phyloP scores from a whole-genome alignment of 2,888 invertebrate species.

The Strigamia transsilvanica region DNA sequence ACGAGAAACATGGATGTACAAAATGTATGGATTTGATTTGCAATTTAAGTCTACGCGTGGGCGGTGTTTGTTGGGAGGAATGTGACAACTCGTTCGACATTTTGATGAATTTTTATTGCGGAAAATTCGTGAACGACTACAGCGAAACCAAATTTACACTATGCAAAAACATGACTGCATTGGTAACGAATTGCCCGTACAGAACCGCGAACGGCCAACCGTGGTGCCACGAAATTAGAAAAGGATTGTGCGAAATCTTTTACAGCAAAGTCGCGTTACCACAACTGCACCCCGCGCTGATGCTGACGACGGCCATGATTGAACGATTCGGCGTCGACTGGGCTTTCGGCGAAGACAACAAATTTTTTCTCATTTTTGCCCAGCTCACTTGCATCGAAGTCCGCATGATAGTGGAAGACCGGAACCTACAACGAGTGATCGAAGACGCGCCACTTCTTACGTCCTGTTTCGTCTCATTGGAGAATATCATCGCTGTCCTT shows the following conservation, averaged over 20 bases:
- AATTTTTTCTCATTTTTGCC: conserved; percentile 76
- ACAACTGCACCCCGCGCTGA: conserved; percentile 88
- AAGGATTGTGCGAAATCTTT: conserved; percentile 82
- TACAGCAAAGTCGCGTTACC: conserved; percentile 85
- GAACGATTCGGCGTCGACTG: conserved; percentile 85
- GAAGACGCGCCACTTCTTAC: conserved; percentile 59
- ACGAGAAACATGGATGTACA: conserved; percentile 88
- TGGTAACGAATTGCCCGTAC: conserved; percentile 67
- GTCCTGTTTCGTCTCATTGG: conserved; percentile 62
- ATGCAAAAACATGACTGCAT: conserved; percentile 78
- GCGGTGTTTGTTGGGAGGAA: conserved; percentile 51
- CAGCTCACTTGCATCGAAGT: conserved; percentile 92
- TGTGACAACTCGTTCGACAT: conserved; percentile 52
- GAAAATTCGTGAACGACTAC: conserved; percentile 78
- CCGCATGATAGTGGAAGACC: conserved; percentile 90
- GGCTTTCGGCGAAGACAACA: conserved; percentile 72
- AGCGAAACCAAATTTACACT: conserved; percentile 89
- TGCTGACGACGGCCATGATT: conserved; percentile 80
- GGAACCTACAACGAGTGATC: conserved; percentile 63
- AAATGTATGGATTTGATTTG: conserved; percentile 72
- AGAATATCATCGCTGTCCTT: conserved; percentile 62
- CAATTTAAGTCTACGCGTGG: conserved; percentile 21
- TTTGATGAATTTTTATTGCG: conserved; percentile 44
- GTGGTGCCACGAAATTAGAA: conserved; percentile 84
- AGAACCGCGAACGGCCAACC: conserved; percentile 67